phyloP scores from a whole-genome alignment of 2,888 invertebrate genomes.

The Lasioglossum pauxillum region DNA sequence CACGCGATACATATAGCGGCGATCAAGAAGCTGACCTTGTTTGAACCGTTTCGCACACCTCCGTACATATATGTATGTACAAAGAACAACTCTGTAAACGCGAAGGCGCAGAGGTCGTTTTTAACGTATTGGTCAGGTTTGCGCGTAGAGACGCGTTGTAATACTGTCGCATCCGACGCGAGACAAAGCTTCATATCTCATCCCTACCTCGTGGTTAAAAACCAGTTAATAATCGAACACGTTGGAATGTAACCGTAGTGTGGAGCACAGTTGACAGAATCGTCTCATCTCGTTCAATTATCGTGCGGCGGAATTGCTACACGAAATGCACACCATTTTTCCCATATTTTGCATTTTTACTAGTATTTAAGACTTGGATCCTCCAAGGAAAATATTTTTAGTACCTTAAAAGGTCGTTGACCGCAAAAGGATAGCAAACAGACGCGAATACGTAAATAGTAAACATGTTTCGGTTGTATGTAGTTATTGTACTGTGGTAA shows the following conservation, averaged over 20 bases:
- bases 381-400: neutral
- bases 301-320: too few relatives aligned
- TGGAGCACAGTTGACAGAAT: neutral
- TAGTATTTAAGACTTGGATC: too few relatives aligned
- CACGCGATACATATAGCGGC: neutral
- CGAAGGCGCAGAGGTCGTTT: constrained; percentile 1
- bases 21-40: neutral
- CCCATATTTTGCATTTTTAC: too few relatives aligned
- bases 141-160: constrained; percentile 16
- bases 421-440: neutral
- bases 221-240: constrained; percentile 18
- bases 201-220: constrained; percentile 32
- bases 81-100: neutral
- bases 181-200: constrained; percentile 44
- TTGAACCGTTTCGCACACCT: neutral
- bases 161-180: constrained; percentile 27
- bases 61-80: too few relatives aligned
- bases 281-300: neutral
- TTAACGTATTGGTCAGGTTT: neutral
- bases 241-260: neutral
- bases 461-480: neutral
- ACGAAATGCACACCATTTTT: too few relatives aligned
- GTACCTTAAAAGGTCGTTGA: neutral
- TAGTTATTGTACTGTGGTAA: too few relatives aligned
- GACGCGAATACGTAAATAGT: neutral